Evolutionary conservation across 2,113 vertebrate species (phyloP).

Genomic region (Ovibos moschatus): DNA sequence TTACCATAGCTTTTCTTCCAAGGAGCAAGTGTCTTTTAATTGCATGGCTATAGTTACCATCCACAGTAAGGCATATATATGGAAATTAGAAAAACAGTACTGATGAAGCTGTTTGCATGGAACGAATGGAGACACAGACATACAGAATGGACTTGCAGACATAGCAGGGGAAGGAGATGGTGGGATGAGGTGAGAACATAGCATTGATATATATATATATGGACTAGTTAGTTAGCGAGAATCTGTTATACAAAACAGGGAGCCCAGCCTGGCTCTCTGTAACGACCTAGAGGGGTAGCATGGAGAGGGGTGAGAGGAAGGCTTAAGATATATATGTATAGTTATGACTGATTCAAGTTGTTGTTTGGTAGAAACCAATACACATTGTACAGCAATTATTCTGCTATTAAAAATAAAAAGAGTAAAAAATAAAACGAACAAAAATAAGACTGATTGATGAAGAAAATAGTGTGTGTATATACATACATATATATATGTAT

Average conservation of each 20-base stretch:
- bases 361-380: background rate
- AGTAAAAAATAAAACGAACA: background rate
- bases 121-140: background rate
- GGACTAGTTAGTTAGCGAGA: background rate
- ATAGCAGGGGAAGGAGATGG: background rate
- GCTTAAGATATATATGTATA: background rate
- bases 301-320: background rate
- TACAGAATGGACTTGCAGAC: background rate
- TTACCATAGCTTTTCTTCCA: background rate
- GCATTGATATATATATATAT: background rate
- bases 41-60: background rate
- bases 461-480: background rate
- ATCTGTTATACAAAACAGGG: background rate
- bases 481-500: no score
- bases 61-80: background rate
- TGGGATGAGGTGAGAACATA: background rate
- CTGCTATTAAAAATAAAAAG: background rate
- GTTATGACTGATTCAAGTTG: background rate
- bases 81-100: background rate
- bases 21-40: background rate
- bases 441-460: background rate
- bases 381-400: background rate
- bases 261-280: background rate
- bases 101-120: background rate
- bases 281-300: accelerated